Evolutionary conservation across 2,113 vertebrate genomes (phyloP).

Genomic region (chimpanzee (Pan troglodytes)): NHGRI_mPanTro3-v2.1_pri NC_072413.2:82354001-82354500

Average conservation of each 20-base stretch:
- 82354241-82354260: accelerated
- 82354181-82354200: neutral
- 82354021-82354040: neutral
- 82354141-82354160: neutral
- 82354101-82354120: neutral
- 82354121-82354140: neutral
- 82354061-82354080: neutral
- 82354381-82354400: neutral
- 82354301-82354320: neutral
- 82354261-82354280: neutral
- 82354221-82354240: neutral
- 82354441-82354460: neutral
- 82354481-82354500: neutral
- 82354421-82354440: neutral
- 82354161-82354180: neutral
- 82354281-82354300: neutral
- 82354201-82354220: neutral
- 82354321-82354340: neutral
- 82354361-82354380: neutral
- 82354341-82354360: neutral
- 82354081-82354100: neutral
- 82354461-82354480: neutral
- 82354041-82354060: neutral
- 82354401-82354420: neutral
- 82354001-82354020: neutral